Evolutionary conservation across 2,888 invertebrate genomes (phyloP).

Genomic region (Serrognathus titanus): DNA sequence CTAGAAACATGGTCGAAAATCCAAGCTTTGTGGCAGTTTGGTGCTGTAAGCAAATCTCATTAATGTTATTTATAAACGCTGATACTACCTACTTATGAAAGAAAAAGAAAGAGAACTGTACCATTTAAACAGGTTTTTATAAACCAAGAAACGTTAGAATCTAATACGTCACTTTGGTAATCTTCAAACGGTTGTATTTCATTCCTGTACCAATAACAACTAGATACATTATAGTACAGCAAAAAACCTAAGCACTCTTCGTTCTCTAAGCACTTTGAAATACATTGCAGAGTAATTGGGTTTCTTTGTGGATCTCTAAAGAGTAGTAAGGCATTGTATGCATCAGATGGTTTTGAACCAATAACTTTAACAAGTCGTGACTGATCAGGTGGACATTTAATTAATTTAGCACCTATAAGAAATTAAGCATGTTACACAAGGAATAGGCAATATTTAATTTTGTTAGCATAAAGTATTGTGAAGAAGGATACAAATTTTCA

Average conservation of each 20-base stretch:
- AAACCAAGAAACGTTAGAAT: constrained; percentile 62
- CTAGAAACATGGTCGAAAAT: constrained; percentile 73
- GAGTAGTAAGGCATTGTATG: constrained; percentile 29
- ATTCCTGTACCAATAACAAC: constrained; percentile 42
- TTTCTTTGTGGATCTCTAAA: constrained; percentile 26
- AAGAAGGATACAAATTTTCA: too few relatives aligned
- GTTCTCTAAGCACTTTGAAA: constrained; percentile 37
- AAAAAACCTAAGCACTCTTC: constrained; percentile 44
- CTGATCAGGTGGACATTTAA: constrained; percentile 37
- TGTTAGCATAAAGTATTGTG: too few relatives aligned
- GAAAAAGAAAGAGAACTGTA: constrained; percentile 31
- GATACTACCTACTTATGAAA: too few relatives aligned
- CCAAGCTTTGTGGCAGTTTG: constrained; percentile 61
- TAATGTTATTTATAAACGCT: not conserved
- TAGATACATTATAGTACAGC: constrained; percentile 39
- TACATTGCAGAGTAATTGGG: constrained; percentile 44
- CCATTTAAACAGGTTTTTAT: constrained; percentile 62
- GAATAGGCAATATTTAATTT: too few relatives aligned
- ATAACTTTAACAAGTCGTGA: constrained; percentile 46
- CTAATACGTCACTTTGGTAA: constrained; percentile 42
- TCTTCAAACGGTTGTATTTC: constrained; percentile 27
- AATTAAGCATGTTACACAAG: too few relatives aligned
- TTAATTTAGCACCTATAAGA: constrained; percentile 31
- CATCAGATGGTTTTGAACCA: constrained; percentile 39
- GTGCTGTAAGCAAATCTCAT: constrained; percentile 2